Conservation (phyloP, 2,888 invertebrate species). For the Priocnemis perturbator region DNA sequence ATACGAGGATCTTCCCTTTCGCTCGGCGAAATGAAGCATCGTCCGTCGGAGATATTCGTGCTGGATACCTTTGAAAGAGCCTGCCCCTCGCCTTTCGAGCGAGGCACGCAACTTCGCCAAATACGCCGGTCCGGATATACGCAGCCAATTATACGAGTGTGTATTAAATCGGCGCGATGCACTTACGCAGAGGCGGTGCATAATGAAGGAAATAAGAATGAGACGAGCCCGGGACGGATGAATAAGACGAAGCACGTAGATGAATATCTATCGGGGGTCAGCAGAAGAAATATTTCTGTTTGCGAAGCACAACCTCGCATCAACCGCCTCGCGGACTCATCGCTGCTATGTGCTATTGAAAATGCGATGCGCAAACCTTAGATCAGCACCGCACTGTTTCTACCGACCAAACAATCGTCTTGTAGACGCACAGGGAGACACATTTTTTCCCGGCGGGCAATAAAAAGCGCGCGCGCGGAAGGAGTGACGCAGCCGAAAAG, state of each 20-base stretch:
- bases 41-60: not conserved
- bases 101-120: conserved; percentile 41
- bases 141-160: conserved; percentile 41
- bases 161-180: conserved; percentile 1
- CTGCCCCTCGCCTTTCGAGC: conserved; percentile 23
- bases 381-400: too few species aligned
- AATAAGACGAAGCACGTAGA: conserved; percentile 10
- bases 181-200: conserved; percentile 4
- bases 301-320: too few species aligned
- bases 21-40: conserved; percentile 24
- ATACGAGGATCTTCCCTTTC: too few species aligned
- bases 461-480: too few species aligned
- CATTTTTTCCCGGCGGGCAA: too few species aligned
- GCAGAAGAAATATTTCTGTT: not conserved
- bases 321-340: too few species aligned
- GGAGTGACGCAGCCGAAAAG: too few species aligned
- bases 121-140: conserved; percentile 38
- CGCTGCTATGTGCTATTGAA: too few species aligned
- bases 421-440: too few species aligned
- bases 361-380: too few species aligned
- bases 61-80: conserved; percentile 9
- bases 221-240: conserved; percentile 14
- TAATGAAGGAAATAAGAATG: conserved; percentile 33
- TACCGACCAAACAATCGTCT: too few species aligned
- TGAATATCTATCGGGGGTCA: not conserved